These are phyloP conservation scores for Phyllostomus discolor DNA, from an alignment of 2,113 vertebrate genomes.

Conservation along the genomic window DNA sequence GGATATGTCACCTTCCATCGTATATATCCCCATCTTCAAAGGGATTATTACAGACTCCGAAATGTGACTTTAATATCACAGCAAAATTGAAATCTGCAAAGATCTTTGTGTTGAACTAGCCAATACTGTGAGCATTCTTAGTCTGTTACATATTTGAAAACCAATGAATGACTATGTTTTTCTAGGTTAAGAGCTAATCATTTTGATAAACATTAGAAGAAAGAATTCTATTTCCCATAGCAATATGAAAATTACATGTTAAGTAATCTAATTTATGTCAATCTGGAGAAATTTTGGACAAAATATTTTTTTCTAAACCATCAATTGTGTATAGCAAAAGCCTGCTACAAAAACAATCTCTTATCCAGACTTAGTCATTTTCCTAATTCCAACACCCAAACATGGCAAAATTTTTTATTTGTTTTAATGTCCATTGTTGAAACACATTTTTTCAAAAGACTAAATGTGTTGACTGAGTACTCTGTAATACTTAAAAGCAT, in stretches of 20 bases:
- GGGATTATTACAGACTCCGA: not conserved
- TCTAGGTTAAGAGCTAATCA: not conserved
- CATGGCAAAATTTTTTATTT: not conserved
- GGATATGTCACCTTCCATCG: not conserved
- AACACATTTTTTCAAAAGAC: constrained; percentile 10
- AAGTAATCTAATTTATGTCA: not conserved
- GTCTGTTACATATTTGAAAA: not conserved
- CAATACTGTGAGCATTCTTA: not conserved
- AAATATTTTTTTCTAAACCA: not conserved
- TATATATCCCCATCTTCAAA: not conserved
- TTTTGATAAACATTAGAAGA: not conserved
- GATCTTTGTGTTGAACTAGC: not conserved
- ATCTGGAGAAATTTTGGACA: not conserved
- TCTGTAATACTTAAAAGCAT: not conserved
- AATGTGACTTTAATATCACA: not conserved
- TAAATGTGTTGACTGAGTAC: not conserved
- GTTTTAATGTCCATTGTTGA: not conserved
- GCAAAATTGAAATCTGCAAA: not conserved
- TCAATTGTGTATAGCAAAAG: not conserved
- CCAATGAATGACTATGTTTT: not conserved
- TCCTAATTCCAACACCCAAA: not conserved
- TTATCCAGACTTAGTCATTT: not conserved
- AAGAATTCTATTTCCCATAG: not conserved
- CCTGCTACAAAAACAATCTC: not conserved
- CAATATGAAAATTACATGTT: not conserved